Evolutionary conservation across 2,888 invertebrate species (phyloP).

Genomic region (Phyto melanocephala): DNA sequence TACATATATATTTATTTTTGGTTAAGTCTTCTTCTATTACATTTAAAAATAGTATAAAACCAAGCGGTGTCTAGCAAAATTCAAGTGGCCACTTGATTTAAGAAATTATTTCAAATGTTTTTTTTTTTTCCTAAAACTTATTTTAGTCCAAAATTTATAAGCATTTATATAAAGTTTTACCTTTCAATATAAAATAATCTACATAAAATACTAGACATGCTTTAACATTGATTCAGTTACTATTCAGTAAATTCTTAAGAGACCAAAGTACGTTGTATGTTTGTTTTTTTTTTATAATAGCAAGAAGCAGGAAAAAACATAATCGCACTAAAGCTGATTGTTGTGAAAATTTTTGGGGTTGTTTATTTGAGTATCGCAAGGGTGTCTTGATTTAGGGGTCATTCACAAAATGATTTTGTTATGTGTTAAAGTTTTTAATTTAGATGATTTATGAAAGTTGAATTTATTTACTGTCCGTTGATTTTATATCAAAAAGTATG

Average conservation of each 20-base stretch:
- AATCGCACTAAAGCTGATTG: not conserved
- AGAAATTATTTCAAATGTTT: constrained; percentile 48
- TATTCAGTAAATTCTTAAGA: not conserved
- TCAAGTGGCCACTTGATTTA: constrained; percentile 53
- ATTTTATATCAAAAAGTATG: not conserved
- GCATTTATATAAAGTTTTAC: not conserved
- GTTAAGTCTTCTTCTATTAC: not conserved
- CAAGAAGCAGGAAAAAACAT: not conserved
- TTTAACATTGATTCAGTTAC: not conserved
- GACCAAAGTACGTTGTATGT: not conserved
- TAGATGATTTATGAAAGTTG: constrained; percentile 31
- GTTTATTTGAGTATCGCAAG: not conserved
- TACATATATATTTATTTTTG: not conserved
- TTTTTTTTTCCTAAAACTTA: constrained; percentile 28
- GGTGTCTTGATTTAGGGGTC: not conserved
- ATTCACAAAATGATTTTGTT: constrained; percentile 7
- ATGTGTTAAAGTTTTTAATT: constrained; percentile 46
- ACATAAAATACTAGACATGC: constrained; percentile 24
- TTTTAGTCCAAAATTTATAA: constrained; percentile 21
- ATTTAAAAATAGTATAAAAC: not conserved
- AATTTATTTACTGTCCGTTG: not conserved
- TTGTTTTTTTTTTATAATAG: not conserved
- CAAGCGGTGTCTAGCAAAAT: constrained; percentile 3
- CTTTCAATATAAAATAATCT: constrained; percentile 14
- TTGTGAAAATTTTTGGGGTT: constrained; percentile 8